phyloP scores from a whole-genome alignment of 2,113 vertebrate species.

The Bubo bubo region DNA sequence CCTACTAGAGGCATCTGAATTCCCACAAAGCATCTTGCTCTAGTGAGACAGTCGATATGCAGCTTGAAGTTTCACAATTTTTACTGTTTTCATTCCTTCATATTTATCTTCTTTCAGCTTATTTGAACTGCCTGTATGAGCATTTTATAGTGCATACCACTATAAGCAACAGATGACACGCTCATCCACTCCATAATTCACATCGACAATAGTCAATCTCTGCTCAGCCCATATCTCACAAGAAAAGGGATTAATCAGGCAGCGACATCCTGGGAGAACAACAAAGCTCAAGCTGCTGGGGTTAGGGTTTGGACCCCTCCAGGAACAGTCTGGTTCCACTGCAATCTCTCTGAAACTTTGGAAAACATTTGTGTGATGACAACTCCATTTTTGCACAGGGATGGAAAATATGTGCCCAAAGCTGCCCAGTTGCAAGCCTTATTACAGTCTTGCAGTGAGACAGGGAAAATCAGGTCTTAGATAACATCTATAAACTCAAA shows the following conservation, averaged over 20 bases:
- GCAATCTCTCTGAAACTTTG: not conserved
- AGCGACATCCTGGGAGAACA: slow-evolving; percentile 5
- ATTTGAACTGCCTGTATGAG: not conserved
- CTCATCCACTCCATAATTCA: slow-evolving; percentile 27
- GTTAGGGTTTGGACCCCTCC: not conserved
- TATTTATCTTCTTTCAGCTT: not conserved
- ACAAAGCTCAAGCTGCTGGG: slow-evolving; percentile 9
- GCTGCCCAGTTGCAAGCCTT: not conserved
- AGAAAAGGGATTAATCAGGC: slow-evolving; percentile 45
- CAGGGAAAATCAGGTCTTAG: not conserved
- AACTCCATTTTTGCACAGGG: not conserved
- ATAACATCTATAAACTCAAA: not conserved
- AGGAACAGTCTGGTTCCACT: not conserved
- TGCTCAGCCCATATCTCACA: slow-evolving; percentile 23
- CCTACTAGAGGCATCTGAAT: not conserved
- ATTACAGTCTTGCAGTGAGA: not conserved
- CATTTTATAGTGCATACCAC: not conserved
- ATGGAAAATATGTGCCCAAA: not conserved
- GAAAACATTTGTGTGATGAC: not conserved
- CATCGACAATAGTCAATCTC: slow-evolving; percentile 23
- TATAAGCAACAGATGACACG: slow-evolving; percentile 48
- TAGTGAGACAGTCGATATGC: not conserved
- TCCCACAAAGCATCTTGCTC: not conserved
- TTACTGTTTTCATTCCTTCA: not conserved
- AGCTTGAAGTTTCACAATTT: not conserved